Evolutionary conservation across 2,797 vertebrate genomes (phyloP), one percentile per base, ranked within the genome.

Genomic region (Urophycis tenuis): DNA sequence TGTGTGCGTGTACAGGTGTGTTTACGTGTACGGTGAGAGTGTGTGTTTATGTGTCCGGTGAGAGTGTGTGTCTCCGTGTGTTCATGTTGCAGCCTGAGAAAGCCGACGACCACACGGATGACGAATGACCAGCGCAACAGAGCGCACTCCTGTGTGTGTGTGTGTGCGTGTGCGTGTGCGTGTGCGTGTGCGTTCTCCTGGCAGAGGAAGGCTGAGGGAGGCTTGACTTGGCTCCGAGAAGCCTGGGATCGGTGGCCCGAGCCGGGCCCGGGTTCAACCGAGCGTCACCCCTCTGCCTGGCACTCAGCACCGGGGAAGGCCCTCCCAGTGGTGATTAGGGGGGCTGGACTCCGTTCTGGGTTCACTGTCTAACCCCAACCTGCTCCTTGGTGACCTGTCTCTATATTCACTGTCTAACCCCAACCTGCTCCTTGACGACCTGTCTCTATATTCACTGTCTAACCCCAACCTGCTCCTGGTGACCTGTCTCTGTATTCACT

Each of bases 141-240:
- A 34, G 7, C 33, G 33, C 36, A 12, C 36, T 39, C 36, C 36
- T 15, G 45, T 53, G 45, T 53, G 45, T 22, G 17, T 53, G 45
- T 53, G 45, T 53, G 19, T 53, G 45, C 22, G 45, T 53, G 45
- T 22, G 45, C 22, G 45, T 6, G 17, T 49, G 17, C 22, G 45
- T 19, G 17, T 6, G 17, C 76, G 81, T 77, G 32, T 75, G 64
- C 30, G 78, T 78, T 81, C 79, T 85, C 75, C 78, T 81, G 83
- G 77, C 82, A 81, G n/a, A 17, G 5, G 29, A 64, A 22, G 19
- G 17, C 14, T 22, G 1, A 71, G 19, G 34, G n/a, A n/a, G n/a
- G 33, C 69, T 10, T 33, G 35, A 76, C 77, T 14, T 78, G 76
- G 45, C 75, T 81, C 78, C 80, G 79, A 76, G 76, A 74, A 11